Base-by-base conservation (phyloP, 2,888 invertebrate species). In the Platynereis dumerilii region DNA sequence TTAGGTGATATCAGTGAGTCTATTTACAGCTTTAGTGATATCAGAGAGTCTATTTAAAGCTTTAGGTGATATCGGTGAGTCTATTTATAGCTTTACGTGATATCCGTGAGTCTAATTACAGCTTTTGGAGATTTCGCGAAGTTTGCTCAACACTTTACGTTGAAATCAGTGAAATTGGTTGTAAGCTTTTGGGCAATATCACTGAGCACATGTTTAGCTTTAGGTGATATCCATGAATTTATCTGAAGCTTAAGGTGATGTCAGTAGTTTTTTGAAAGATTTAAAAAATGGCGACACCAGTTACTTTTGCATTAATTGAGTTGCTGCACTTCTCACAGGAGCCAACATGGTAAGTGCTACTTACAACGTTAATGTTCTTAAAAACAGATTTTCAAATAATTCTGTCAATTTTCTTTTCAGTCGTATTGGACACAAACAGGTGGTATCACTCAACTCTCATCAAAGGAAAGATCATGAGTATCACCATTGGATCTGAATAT, bases 371-470 rank as follows among this genome's bases (percentile, higher is more conserved):
- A 5, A 48, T 12, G n/a, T n/a, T 48, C 17, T 5, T 12, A 10
- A 10, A 10, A n/a, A n/a, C n/a, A n/a, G n/a, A n/a, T n/a, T n/a
- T n/a, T n/a, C n/a, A n/a, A n/a, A n/a, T n/a, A n/a, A n/a, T n/a
- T n/a, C n/a, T n/a, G n/a, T n/a, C n/a, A n/a, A n/a, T n/a, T n/a
- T n/a, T 45, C n/a, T 22, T 80, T 78, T 62, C 87, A 95, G 95
- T 96, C 87, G 91, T 95, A 57, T 86, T 96, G 77, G 93, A 96
- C 83, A 96, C 96, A 0, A 96, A 97, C 82, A 90, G 91, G 64
- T 97, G 97, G 97, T 97, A 93, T 83, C 97, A 97, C 86, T 90
- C 92, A 81, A 97, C 97, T 0, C 86, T 88, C 75, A 92, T 96
- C 65, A 88, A 93, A 55, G 92, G 94, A 0, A 90, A 92, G 22